phyloP scores from a whole-genome alignment of 2,888 invertebrate species.

The Sesia apiformis region DNA sequence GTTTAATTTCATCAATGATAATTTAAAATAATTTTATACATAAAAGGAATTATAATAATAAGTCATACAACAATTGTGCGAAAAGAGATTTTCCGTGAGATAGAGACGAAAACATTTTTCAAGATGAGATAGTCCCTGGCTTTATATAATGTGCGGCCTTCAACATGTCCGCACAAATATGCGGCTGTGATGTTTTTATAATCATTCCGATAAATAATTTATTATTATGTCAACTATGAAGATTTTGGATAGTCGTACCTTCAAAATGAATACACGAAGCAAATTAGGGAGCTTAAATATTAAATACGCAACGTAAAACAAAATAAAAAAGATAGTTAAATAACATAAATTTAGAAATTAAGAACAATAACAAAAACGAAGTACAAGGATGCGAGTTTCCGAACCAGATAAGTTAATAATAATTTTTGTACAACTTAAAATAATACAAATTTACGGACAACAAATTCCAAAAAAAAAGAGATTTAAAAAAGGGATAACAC shows the following conservation, averaged over 20 bases:
- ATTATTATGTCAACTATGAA: too few relatives aligned
- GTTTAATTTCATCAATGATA: slow-evolving; percentile 21
- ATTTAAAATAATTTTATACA: too few relatives aligned
- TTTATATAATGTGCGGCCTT: too few relatives aligned
- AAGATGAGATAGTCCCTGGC: too few relatives aligned
- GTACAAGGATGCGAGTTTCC: slow-evolving; percentile 52
- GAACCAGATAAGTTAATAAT: slow-evolving; percentile 28
- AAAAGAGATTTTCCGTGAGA: too few relatives aligned
- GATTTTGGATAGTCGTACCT: background rate
- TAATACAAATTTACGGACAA: slow-evolving; percentile 3
- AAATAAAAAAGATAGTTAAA: background rate
- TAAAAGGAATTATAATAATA: too few relatives aligned
- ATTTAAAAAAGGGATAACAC: background rate
- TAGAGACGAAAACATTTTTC: too few relatives aligned
- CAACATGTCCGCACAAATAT: too few relatives aligned
- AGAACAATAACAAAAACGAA: slow-evolving; percentile 54
- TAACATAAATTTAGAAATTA: slow-evolving; percentile 21
- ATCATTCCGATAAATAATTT: too few relatives aligned
- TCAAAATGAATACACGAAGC: background rate
- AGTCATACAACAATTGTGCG: too few relatives aligned
- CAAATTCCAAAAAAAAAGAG: background rate
- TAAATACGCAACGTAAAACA: background rate
- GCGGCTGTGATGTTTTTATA: too few relatives aligned
- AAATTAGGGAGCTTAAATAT: background rate
- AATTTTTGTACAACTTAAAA: background rate